Percentiles rank a stretch among this genome's conserved stretches.
Conservation (phyloP, 2,797 vertebrate genomes). For the Anabas testudineus region DNA sequence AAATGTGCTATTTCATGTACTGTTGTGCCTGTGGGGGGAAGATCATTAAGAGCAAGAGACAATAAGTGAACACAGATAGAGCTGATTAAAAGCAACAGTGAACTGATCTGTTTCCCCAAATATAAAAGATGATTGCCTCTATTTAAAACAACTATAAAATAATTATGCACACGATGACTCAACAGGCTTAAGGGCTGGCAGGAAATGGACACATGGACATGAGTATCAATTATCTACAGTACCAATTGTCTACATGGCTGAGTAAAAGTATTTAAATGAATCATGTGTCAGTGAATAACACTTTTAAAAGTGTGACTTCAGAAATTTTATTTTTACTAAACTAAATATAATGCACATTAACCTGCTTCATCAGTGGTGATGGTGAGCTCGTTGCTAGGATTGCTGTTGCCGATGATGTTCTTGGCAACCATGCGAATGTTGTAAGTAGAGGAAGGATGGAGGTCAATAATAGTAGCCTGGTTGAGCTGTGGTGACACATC, state of each 20-base stretch:
- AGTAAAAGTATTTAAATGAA: constrained; percentile 2
- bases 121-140: constrained; percentile 47
- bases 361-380: constrained; percentile 99
- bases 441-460: constrained; percentile 98
- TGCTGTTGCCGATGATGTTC: constrained; percentile 98
- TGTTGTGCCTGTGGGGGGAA: constrained; percentile 42
- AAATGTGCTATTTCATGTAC: constrained; percentile 57
- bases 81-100: constrained; percentile 50
- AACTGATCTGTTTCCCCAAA: constrained; percentile 44
- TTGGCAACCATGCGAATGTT: constrained; percentile 99
- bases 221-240: not conserved
- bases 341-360: constrained; percentile 59
- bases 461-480: constrained; percentile 99
- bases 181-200: constrained; percentile 26
- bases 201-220: constrained; percentile 18
- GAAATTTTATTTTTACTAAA: too few relatives aligned
- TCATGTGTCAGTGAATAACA: not conserved
- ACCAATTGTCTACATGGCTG: not conserved
- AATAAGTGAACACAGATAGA: constrained; percentile 58
- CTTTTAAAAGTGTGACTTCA: not conserved
- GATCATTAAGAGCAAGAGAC: constrained; percentile 57
- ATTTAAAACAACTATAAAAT: constrained; percentile 54
- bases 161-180: constrained; percentile 41
- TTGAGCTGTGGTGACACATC: constrained; percentile 98
- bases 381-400: constrained; percentile 98